Evolutionary conservation across 1,140 invertebrate genomes (phyloP).

Genomic region (Drosophila melanica): DNA sequence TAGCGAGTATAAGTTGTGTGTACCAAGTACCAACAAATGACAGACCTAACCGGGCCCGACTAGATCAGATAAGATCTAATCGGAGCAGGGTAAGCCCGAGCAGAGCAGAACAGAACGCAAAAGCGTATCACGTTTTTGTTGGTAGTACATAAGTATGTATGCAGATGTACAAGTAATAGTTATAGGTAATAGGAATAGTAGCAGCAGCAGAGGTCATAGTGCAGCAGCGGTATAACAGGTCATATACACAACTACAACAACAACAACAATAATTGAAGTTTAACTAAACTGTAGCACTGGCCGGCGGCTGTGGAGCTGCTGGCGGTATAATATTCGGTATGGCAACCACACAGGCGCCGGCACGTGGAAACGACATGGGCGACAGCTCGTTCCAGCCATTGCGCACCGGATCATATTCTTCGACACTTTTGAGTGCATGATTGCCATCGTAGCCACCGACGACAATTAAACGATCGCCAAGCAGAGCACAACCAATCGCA

Average conservation of each 20-base stretch:
- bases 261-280: conserved; percentile 47
- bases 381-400: conserved; percentile 94
- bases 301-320: conserved; percentile 66
- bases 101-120: conserved; percentile 13
- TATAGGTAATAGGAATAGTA: conserved; percentile 34
- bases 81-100: background rate
- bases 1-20: background rate
- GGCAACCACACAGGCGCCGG: conserved; percentile 93
- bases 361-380: conserved; percentile 90
- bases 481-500: conserved; percentile 94
- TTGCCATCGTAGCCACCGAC: conserved; percentile 98
- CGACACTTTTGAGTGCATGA: conserved; percentile 94
- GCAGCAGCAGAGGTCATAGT: conserved; percentile 17
- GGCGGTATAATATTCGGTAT: conserved; percentile 84
- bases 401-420: conserved; percentile 95
- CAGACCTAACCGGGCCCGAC: background rate
- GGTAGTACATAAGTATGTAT: background rate
- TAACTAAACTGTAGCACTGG: conserved; percentile 84
- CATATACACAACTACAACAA: conserved; percentile 45
- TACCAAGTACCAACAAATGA: conserved; percentile 32
- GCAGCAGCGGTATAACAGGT: conserved; percentile 36
- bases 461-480: conserved; percentile 94
- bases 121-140: background rate
- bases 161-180: conserved; percentile 1
- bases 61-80: background rate